Evolutionary conservation across 2,113 vertebrate species (phyloP).

Genomic region (Rhinoptilus africanus): DNA sequence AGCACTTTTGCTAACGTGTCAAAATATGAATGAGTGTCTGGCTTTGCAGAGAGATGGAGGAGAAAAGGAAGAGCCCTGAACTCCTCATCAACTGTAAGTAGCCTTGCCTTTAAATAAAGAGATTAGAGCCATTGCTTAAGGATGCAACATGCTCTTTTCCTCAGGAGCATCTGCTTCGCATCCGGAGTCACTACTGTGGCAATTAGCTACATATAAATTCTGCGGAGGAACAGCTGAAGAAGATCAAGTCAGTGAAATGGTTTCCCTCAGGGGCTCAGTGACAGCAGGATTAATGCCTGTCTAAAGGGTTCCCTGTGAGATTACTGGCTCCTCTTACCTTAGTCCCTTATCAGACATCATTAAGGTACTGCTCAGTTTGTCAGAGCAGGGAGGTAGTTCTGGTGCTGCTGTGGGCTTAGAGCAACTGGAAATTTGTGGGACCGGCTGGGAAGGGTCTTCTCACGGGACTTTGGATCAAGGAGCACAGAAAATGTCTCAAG

Average conservation of each 20-base stretch:
- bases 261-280: conserved; percentile 58
- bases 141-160: not conserved
- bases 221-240: conserved; percentile 52
- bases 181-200: not conserved
- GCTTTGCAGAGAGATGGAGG: not conserved
- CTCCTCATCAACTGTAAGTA: not conserved
- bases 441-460: not conserved
- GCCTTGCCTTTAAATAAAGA: conserved; percentile 25
- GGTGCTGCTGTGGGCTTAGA: not conserved
- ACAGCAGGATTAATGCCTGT: conserved; percentile 55
- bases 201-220: conserved; percentile 62
- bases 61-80: not conserved
- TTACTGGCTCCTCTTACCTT: conserved; percentile 4
- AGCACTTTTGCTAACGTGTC: not conserved
- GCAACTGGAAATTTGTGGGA: not conserved
- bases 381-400: not conserved
- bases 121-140: conserved; percentile 23
- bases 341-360: conserved; percentile 25
- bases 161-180: conserved; percentile 51
- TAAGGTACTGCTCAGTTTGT: conserved; percentile 7
- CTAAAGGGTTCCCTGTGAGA: conserved; percentile 19
- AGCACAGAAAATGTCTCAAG: not conserved
- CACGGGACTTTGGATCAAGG: not conserved
- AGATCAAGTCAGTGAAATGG: conserved; percentile 47
- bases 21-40: not conserved